phyloP scores from a whole-genome alignment of 2,113 vertebrate species.

The Chaenogobius annularis region DNA sequence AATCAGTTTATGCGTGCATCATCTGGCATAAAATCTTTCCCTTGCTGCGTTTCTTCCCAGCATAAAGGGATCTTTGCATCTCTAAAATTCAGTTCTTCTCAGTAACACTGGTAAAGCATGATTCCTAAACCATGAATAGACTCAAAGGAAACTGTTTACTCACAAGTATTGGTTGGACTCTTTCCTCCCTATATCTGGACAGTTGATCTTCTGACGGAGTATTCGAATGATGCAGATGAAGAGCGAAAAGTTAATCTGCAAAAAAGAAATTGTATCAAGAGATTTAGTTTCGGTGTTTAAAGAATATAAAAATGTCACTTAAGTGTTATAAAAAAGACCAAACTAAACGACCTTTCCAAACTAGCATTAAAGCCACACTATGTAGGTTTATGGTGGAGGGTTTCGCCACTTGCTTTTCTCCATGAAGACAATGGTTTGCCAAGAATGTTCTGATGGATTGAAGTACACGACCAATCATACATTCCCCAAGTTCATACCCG shows the following conservation, averaged over 20 bases:
- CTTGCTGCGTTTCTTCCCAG: neutral
- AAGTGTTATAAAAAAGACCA: neutral
- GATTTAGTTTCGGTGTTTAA: neutral
- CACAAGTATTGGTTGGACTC: conserved; percentile 93
- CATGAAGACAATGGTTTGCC: too few species aligned
- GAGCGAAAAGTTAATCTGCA: conserved; percentile 91
- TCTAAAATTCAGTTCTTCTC: neutral
- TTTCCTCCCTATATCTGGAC: conserved; percentile 88
- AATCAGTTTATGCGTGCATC: conserved; percentile 27
- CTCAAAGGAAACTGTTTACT: conserved; percentile 64
- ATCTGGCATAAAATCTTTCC: neutral
- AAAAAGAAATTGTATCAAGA: neutral
- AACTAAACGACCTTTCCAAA: neutral
- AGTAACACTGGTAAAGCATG: neutral
- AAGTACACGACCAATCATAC: neutral
- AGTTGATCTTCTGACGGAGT: conserved; percentile 93
- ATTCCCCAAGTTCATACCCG: neutral
- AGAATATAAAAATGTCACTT: neutral
- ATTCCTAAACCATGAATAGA: neutral
- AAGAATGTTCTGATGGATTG: too few species aligned
- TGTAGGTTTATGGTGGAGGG: neutral
- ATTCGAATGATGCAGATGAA: conserved; percentile 96
- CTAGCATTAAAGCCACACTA: neutral
- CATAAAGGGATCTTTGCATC: conserved; percentile 17
- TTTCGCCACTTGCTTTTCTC: too few species aligned